Evolutionary conservation across 2,797 vertebrate species (phyloP).

Genomic region (Clarias laeviceps): DNA sequence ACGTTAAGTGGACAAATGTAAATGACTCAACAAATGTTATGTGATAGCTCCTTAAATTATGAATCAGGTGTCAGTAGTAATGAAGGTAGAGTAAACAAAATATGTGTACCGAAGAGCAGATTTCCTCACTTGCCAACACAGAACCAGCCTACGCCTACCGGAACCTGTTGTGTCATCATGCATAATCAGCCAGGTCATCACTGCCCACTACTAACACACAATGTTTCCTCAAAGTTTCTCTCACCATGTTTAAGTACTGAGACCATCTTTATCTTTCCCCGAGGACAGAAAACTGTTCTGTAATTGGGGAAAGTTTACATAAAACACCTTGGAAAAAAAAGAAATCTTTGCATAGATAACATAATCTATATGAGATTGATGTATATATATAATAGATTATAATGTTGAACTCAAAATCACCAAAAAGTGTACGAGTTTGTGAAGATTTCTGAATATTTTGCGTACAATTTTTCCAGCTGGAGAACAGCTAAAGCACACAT

Average conservation of each 20-base stretch:
- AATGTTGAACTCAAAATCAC: background rate
- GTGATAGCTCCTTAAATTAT: background rate
- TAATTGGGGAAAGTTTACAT: background rate
- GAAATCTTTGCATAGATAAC: background rate
- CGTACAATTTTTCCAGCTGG: conserved; percentile 13
- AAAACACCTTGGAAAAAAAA: background rate
- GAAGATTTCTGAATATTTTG: background rate
- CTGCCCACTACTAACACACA: conserved; percentile 54
- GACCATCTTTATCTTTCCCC: conserved; percentile 22
- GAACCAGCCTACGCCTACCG: conserved; percentile 42
- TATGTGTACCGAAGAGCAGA: conserved; percentile 34
- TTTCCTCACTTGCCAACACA: conserved; percentile 49
- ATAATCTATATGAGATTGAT: background rate
- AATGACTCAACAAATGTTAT: background rate
- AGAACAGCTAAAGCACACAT: conserved; percentile 55
- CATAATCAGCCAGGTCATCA: conserved; percentile 55
- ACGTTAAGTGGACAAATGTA: background rate
- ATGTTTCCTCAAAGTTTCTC: conserved; percentile 44
- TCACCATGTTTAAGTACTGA: conserved; percentile 43
- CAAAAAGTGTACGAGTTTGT: background rate
- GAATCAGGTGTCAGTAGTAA: conserved; percentile 33
- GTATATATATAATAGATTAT: background rate
- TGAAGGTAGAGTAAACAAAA: conserved; percentile 38
- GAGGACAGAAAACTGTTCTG: conserved; percentile 26
- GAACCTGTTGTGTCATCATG: conserved; percentile 53